Evolutionary conservation across 2,888 invertebrate genomes (phyloP).

Genomic region (Chrysolina haemoptera): DNA sequence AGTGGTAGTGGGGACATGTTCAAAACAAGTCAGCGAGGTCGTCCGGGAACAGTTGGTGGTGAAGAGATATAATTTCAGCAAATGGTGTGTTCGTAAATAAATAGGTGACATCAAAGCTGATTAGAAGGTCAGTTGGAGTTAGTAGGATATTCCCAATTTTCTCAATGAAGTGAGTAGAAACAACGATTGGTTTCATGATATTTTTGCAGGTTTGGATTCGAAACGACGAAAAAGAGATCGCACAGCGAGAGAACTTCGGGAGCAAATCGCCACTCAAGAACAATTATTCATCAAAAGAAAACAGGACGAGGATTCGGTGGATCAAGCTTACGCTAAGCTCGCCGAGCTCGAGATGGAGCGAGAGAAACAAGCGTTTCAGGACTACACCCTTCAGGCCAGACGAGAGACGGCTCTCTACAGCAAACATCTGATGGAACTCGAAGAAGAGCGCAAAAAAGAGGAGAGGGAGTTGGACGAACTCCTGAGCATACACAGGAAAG

Average conservation of each 20-base stretch:
- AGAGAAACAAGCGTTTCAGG: conserved; percentile 55
- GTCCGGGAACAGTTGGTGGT: no score
- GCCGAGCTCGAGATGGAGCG: conserved; percentile 61
- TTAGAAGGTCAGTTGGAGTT: no score
- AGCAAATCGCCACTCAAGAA: conserved; percentile 63
- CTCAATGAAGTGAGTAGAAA: no score
- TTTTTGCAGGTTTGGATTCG: conserved; percentile 47
- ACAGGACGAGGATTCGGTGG: conserved; percentile 63
- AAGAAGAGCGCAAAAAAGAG: conserved; percentile 61
- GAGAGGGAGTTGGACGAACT: conserved; percentile 60
- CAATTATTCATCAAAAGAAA: conserved; percentile 59
- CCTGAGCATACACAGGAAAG: conserved; percentile 58
- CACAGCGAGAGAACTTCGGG: conserved; percentile 59
- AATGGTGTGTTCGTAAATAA: neutral
- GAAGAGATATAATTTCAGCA: no score
- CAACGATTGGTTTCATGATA: no score
- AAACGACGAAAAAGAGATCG: conserved; percentile 58
- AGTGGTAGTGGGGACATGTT: no score
- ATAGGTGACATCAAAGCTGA: neutral
- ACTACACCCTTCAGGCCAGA: conserved; percentile 55
- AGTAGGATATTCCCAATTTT: no score
- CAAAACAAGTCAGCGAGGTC: no score
- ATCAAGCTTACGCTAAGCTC: conserved; percentile 61
- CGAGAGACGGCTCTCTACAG: conserved; percentile 63
- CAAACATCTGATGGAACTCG: conserved; percentile 62